Evolutionary conservation across 2,113 vertebrate genomes (phyloP).

Genomic region (Cervus canadensis): DNA sequence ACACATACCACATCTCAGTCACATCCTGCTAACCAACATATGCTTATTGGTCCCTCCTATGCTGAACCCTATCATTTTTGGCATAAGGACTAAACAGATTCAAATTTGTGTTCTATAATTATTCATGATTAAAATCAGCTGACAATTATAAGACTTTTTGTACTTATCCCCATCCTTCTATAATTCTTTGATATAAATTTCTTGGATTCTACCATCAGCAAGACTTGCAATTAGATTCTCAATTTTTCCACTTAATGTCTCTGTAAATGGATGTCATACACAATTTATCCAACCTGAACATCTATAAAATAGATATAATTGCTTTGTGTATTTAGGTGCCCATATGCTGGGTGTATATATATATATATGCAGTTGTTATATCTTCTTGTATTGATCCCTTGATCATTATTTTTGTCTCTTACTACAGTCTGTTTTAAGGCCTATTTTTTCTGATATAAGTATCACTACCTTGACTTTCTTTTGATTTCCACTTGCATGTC

Average conservation of each 20-base stretch:
- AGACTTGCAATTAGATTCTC: not conserved
- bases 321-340: not conserved
- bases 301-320: not conserved
- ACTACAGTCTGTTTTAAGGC: not conserved
- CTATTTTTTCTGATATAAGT: not conserved
- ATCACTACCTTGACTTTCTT: not conserved
- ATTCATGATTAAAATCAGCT: not conserved
- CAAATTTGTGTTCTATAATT: constrained; percentile 34
- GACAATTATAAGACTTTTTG: not conserved
- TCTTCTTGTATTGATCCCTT: not conserved
- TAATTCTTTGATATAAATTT: not conserved
- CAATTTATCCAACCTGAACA: not conserved
- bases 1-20: constrained; percentile 18
- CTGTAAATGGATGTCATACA: not conserved
- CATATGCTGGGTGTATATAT: not conserved
- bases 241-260: not conserved
- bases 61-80: constrained; percentile 70
- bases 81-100: constrained; percentile 64
- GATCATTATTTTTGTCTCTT: not conserved
- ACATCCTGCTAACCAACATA: constrained; percentile 76
- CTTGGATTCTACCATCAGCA: not conserved
- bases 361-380: not conserved
- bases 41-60: constrained; percentile 65
- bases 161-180: not conserved
- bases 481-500: not conserved